Conservation (phyloP, 53 echinoderm and acorn worm species). For the Pentamera pediparva region DNA sequence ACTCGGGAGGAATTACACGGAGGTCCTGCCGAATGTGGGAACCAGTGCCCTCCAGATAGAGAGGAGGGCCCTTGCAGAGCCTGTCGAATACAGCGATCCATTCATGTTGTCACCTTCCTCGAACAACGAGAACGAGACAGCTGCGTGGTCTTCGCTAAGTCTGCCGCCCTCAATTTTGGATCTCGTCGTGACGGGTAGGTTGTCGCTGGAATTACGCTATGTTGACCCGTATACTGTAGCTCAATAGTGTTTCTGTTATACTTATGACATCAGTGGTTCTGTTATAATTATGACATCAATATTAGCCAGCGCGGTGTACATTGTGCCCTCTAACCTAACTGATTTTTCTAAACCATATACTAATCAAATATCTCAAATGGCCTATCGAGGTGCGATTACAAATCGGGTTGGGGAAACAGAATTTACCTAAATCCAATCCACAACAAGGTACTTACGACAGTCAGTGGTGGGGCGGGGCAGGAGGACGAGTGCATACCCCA, state of each 20-base stretch:
- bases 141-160: neutral
- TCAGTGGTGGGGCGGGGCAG: too few relatives aligned
- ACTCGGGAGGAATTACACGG: neutral
- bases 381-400: too few relatives aligned
- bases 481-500: too few relatives aligned
- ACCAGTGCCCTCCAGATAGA: neutral
- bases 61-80: neutral
- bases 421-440: too few relatives aligned
- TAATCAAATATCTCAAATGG: too few relatives aligned
- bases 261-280: too few relatives aligned
- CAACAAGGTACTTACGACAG: too few relatives aligned
- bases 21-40: neutral
- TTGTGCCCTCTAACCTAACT: too few relatives aligned
- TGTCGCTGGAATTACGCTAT: neutral
- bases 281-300: too few relatives aligned
- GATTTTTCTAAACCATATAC: too few relatives aligned
- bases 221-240: neutral
- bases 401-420: too few relatives aligned
- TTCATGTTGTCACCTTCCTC: neutral
- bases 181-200: neutral
- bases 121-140: neutral
- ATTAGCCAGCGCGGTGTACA: too few relatives aligned
- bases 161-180: constrained; percentile 13
- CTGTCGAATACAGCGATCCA: neutral
- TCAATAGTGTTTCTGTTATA: neutral